Conservation (phyloP, 2,888 invertebrate genomes). For the Stegophylla sp. region DNA sequence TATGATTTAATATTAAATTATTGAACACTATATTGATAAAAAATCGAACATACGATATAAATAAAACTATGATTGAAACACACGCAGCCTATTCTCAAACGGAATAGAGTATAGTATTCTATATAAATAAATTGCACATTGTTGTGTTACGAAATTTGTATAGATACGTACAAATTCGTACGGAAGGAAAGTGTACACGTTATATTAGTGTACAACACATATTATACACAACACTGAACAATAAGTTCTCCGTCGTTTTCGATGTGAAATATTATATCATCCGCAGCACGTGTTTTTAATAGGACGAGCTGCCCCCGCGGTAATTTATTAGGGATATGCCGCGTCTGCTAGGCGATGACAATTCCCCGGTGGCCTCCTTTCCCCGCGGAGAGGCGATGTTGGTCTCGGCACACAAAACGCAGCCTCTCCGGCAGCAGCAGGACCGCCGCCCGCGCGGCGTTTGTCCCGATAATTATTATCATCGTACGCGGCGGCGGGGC, state of each 20-base stretch:
- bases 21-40: no score
- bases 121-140: no score
- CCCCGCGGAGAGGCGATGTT: constrained; percentile 5
- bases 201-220: no score
- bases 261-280: constrained; percentile 51
- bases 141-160: no score
- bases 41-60: no score
- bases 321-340: constrained; percentile 59
- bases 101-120: no score
- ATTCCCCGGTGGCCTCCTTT: constrained; percentile 58
- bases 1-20: no score
- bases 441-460: constrained; percentile 10
- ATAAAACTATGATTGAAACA: no score
- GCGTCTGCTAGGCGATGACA: constrained; percentile 58
- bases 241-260: constrained; percentile 1
- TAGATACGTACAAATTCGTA: no score
- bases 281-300: constrained; percentile 53
- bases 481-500: not conserved
- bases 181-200: no score
- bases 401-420: constrained; percentile 19
- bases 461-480: constrained; percentile 12
- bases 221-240: no score
- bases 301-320: constrained; percentile 47
- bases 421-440: not conserved
- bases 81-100: no score